Evolutionary conservation across 2,888 invertebrate species (phyloP).

Genomic region (Rhorus exstirpatorius): DNA sequence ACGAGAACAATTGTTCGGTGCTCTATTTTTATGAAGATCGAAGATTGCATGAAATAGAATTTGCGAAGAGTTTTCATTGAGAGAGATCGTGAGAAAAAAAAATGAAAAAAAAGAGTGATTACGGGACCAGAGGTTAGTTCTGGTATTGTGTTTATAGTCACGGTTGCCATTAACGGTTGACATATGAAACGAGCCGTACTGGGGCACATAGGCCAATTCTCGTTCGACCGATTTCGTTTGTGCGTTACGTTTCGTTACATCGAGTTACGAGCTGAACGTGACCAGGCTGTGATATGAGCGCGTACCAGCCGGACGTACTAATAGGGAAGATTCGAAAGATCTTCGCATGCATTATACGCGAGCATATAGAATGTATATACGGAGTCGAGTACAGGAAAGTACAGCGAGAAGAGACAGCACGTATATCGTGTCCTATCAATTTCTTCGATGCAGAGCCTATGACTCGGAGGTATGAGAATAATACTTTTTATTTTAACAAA

Average conservation of each 20-base stretch:
- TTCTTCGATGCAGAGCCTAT: background rate
- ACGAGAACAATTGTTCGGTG: too few relatives aligned
- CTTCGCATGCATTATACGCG: slow-evolving; percentile 48
- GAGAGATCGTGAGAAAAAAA: slow-evolving; percentile 17
- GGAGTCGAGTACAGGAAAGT: background rate
- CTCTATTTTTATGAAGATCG: too few relatives aligned
- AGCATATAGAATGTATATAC: background rate
- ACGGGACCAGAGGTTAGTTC: background rate
- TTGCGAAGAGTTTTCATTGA: too few relatives aligned
- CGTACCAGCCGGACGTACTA: slow-evolving; percentile 68
- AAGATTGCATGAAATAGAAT: too few relatives aligned
- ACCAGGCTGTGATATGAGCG: slow-evolving; percentile 77
- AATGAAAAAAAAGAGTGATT: background rate
- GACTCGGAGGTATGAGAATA: too few relatives aligned
- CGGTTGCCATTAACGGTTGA: background rate
- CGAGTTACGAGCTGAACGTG: slow-evolving; percentile 82
- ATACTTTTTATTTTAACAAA: too few relatives aligned
- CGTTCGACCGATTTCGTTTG: slow-evolving; percentile 77
- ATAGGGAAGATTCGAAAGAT: slow-evolving; percentile 72
- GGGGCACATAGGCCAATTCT: slow-evolving; percentile 62
- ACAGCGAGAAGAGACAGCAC: background rate
- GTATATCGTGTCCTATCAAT: background rate
- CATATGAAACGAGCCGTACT: slow-evolving; percentile 52
- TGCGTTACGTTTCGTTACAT: slow-evolving; percentile 81
- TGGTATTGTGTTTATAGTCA: background rate